Evolutionary conservation across 2,888 invertebrate genomes (phyloP).

Genomic region (Sarcophaga subvicina): DNA sequence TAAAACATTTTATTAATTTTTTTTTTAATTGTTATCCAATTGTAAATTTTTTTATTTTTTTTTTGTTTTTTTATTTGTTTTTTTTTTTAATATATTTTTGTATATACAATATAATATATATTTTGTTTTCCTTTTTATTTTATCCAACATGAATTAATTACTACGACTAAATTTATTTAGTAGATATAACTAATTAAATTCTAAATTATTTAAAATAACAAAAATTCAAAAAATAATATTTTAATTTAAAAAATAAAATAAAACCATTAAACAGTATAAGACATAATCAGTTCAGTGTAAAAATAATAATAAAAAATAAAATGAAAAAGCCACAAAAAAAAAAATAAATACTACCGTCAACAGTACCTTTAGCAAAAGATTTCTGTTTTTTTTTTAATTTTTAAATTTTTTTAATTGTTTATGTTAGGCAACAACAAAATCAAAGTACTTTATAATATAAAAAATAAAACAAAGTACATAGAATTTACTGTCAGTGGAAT

Average conservation of each 20-base stretch:
- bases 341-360: constrained; percentile 46
- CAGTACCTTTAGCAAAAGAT: constrained; percentile 19
- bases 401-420: too few relatives aligned
- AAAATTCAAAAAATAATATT: constrained; percentile 35
- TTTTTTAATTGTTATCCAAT: constrained; percentile 59
- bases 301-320: background rate
- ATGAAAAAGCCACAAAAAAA: background rate
- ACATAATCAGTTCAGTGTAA: constrained; percentile 59
- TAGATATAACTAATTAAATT: constrained; percentile 19
- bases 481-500: too few relatives aligned
- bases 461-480: too few relatives aligned
- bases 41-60: constrained; percentile 65
- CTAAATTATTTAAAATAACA: constrained; percentile 49
- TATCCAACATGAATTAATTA: constrained; percentile 47
- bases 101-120: background rate
- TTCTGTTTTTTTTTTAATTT: too few relatives aligned
- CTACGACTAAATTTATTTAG: constrained; percentile 48
- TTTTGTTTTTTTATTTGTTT: constrained; percentile 31
- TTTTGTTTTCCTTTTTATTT: constrained; percentile 27
- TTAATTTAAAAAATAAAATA: constrained; percentile 24
- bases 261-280: constrained; percentile 36
- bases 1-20: constrained; percentile 15
- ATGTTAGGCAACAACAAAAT: too few relatives aligned
- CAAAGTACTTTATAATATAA: too few relatives aligned
- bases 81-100: constrained; percentile 31